phyloP scores from a whole-genome alignment of 2,797 vertebrate species.

The Cyprinella venusta region DNA sequence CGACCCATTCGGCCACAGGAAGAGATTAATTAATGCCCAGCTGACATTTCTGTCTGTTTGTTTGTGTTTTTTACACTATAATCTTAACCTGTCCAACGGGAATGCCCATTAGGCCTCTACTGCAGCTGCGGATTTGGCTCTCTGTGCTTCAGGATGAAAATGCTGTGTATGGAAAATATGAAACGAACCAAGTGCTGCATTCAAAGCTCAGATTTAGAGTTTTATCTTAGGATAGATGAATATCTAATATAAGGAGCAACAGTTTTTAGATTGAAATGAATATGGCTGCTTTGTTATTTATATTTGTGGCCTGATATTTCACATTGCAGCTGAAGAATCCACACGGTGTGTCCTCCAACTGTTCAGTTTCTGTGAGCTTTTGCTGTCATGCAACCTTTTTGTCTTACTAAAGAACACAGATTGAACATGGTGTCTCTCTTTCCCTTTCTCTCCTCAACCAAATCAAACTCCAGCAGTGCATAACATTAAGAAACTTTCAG shows the following conservation, averaged over 20 bases:
- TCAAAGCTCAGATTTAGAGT: slow-evolving; percentile 6
- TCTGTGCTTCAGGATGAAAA: slow-evolving; percentile 39
- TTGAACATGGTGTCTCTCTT: background rate
- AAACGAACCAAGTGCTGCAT: background rate
- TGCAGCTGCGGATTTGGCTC: slow-evolving; percentile 58
- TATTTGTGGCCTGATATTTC: slow-evolving; percentile 34
- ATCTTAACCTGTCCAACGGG: slow-evolving; percentile 55
- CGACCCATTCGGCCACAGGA: slow-evolving; percentile 29
- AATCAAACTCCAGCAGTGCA: slow-evolving; percentile 28
- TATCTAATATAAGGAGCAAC: slow-evolving; percentile 8
- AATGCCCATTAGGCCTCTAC: slow-evolving; percentile 60
- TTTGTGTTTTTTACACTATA: slow-evolving; percentile 45
- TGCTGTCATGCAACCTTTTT: slow-evolving; percentile 2
- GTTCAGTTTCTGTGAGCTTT: slow-evolving; percentile 13
- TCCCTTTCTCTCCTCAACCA: slow-evolving; percentile 5
- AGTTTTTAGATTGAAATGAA: slow-evolving; percentile 18
- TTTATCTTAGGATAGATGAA: slow-evolving; percentile 31
- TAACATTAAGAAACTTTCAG: slow-evolving; percentile 48
- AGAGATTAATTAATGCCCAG: slow-evolving; percentile 56
- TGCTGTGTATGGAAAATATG: slow-evolving; percentile 29
- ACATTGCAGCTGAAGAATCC: background rate
- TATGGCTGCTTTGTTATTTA: too few relatives aligned
- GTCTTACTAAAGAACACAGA: slow-evolving; percentile 22
- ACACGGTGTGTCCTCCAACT: background rate
- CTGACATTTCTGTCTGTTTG: slow-evolving; percentile 57